Base-by-base conservation (phyloP, 1,140 invertebrate genomes). In the Lordiphosa stackelbergi region DNA sequence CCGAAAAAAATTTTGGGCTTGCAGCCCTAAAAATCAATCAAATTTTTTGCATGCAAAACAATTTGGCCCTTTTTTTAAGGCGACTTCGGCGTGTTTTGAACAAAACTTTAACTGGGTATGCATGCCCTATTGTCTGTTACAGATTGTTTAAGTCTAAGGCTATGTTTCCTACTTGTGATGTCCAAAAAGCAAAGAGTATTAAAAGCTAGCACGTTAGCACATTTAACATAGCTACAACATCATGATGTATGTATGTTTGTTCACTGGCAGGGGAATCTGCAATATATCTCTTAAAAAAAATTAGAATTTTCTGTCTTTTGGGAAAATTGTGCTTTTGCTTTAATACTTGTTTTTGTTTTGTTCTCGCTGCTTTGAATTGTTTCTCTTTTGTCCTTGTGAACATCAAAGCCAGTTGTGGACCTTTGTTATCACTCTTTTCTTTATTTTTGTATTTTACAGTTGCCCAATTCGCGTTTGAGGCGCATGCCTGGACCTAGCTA, bases 201-300 rank as follows among this genome's bases (percentile, higher is more conserved):
- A n/a, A 12, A 10, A 45, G 28, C 42, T 45, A 28, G 42, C 31
- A 31, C 12, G 12, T 3, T 28, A 5, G 38, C 6, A 41, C 19
- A 9, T 41, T 16, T 13, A 12, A 22, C 19, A 5, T 31, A 31
- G 5, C 28, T 10, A 34, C 9, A 12, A 4, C 8, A 28, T 46
- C 6, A 2, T 1, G 38, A 40, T 42, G 11, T 54, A 40, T 28
- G 34, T 59, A 11, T 43, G 16, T 55, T 46, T 4, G 12, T 31
- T 31, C 28, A 31, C 28, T 31, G 28, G 28, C 28, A 31, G 8
- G 28, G 28, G 28, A 8, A 31, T 31, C 58, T 53, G 57, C 45
- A 72, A 69, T 51, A 42, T 63, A 79, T 77, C 72, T 78, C 73
- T 58, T 45, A 53, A 69, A 79, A 61, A 78, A 78, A 78, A 59